phyloP scores from a whole-genome alignment of 2,113 vertebrate genomes.

The Urocynchramus pylzowi region DNA sequence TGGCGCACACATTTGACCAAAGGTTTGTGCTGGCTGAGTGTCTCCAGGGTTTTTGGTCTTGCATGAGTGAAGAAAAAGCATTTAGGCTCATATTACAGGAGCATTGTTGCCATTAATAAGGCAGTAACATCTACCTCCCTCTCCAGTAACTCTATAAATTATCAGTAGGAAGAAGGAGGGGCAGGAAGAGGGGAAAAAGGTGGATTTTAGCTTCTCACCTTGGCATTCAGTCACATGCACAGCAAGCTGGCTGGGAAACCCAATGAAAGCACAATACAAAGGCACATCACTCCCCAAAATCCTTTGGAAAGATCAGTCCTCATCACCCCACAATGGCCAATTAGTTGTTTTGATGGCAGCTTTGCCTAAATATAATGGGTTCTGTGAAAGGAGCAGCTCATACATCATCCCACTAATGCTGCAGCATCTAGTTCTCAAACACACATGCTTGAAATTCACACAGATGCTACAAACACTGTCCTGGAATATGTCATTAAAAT shows the following conservation, averaged over 20 bases:
- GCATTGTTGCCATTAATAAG: background rate
- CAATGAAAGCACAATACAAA: background rate
- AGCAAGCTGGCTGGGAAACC: background rate
- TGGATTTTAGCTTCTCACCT: background rate
- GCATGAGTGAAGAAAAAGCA: background rate
- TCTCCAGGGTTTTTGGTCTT: background rate
- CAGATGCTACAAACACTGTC: background rate
- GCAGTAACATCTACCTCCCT: background rate
- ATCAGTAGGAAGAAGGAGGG: background rate
- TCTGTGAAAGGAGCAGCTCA: background rate
- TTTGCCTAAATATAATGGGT: background rate
- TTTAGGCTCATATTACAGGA: background rate
- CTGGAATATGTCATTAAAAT: background rate
- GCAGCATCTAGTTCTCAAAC: background rate
- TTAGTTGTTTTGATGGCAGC: background rate
- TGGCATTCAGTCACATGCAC: background rate
- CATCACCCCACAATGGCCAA: rapidly evolving
- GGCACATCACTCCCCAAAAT: background rate
- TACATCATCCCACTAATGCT: background rate
- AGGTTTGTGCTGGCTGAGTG: background rate
- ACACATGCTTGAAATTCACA: background rate
- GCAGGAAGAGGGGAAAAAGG: background rate
- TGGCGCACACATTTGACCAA: background rate
- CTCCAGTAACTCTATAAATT: background rate
- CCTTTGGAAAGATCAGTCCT: background rate